Evolutionary conservation across 23 tunicate species (phyloP), one percentile per base, ranked within the genome.

Genomic region (Styela plicata): DNA sequence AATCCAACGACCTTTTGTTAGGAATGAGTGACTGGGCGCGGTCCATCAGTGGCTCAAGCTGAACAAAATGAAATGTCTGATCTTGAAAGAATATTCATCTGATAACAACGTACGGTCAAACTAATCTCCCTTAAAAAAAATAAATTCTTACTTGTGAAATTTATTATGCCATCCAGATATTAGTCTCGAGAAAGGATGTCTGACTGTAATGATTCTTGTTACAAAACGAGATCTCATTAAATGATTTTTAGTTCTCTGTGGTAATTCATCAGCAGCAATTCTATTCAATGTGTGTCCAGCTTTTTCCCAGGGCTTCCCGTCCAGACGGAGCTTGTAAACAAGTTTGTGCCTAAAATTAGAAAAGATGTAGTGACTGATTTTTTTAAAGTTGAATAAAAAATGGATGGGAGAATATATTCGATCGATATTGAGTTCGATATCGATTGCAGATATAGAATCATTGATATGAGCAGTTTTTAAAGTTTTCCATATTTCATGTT

Each of bases 121-220:
- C n/a, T n/a, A n/a, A n/a, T n/a, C n/a, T n/a, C n/a, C n/a, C n/a
- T n/a, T n/a, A n/a, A n/a, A n/a, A n/a, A n/a, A n/a, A n/a, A n/a
- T n/a, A n/a, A n/a, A n/a, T n/a, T n/a, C 81, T 76, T 23, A 76
- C 81, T 52, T 44, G 31, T 76, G 37, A 44, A 76, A 76, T 53
- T 76, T 76, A 57, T 76, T 76, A 0, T 76, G 81, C 81, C 81
- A 76, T 26, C 81, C 81, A 20, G 81, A 76, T 53, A 76, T 53
- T 16, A 76, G 27, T 53, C 81, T 36, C 17, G 81, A 76, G 32
- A 76, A 76, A 0, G 81, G 81, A 52, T 76, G 81, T 36, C 81
- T n/a, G 27, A 76, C 81, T 7, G 81, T 82, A n/a, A 82, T 82
- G 28, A 82, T 25, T 25, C 76, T 69, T 2, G 37, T 53, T 5